Percentiles rank a stretch among this genome's conserved stretches.
phyloP scores from a whole-genome alignment of 2,797 vertebrate species.

The Schizopygopsis malacanthus region DNA sequence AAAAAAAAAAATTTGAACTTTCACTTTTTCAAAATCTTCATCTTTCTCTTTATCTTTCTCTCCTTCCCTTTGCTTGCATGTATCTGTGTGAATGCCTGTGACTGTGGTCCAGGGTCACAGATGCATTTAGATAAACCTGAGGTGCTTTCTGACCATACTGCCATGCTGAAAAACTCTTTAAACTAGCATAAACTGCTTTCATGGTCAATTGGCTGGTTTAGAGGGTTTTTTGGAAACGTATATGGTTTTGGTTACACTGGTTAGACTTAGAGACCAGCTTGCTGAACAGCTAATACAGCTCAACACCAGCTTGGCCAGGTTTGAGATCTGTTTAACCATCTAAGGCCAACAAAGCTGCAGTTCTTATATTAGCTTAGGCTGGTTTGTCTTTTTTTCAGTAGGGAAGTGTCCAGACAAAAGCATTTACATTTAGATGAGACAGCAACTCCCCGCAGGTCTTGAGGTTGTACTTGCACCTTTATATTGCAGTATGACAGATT shows the following conservation, averaged over 20 bases:
- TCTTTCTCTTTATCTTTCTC: too few species aligned
- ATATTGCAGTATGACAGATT: background rate
- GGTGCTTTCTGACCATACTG: background rate
- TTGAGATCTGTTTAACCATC: background rate
- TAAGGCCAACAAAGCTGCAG: background rate
- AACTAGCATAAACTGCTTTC: background rate
- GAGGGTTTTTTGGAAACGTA: background rate
- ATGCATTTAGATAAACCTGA: background rate
- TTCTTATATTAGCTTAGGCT: background rate
- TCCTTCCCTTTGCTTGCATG: too few species aligned
- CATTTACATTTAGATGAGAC: constrained; percentile 53
- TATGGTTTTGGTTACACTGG: background rate
- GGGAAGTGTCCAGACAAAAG: constrained; percentile 32
- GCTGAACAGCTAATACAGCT: background rate
- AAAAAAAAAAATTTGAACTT: too few species aligned
- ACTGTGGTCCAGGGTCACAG: background rate
- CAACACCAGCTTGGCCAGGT: background rate
- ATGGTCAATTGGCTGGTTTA: background rate
- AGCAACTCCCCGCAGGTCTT: constrained; percentile 13
- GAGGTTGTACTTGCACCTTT: constrained; percentile 1
- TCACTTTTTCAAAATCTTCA: too few species aligned
- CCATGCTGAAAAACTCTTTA: background rate
- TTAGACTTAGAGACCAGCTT: background rate
- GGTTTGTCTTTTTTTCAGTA: background rate
- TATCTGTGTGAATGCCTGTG: too few species aligned